A percentile compares a stretch with the other conserved stretches of the same genome.
These are phyloP conservation scores for Acholoe squamosa DNA, from an alignment of 2,888 invertebrate species.

Conservation along the genomic window DNA sequence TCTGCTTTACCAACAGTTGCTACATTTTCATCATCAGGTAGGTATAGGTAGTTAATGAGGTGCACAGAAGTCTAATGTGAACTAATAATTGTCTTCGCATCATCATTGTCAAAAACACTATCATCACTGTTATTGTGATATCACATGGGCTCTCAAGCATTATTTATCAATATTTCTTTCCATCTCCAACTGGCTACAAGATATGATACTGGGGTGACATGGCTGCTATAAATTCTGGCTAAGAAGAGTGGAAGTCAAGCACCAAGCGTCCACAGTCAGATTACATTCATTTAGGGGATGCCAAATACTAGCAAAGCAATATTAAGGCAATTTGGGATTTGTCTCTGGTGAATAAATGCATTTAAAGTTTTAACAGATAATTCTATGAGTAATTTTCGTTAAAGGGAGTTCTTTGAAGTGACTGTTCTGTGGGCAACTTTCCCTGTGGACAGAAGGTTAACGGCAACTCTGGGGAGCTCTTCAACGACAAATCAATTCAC, in stretches of 20 bases:
- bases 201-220: slow-evolving; percentile 10
- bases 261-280: not conserved
- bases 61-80: not conserved
- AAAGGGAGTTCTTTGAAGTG: not conserved
- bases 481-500: not conserved
- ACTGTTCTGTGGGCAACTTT: not conserved
- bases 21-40: not conserved
- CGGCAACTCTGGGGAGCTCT: not conserved
- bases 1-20: not conserved
- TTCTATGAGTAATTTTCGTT: not conserved
- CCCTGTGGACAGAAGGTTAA: not conserved
- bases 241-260: slow-evolving; percentile 15
- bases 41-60: not conserved
- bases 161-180: not conserved
- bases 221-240: not conserved
- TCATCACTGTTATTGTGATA: slow-evolving; percentile 30
- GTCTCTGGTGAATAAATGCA: not conserved
- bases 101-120: not conserved
- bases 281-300: not conserved
- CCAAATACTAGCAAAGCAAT: not conserved
- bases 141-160: not conserved
- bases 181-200: not conserved
- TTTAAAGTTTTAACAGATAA: not conserved
- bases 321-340: not conserved
- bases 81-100: not conserved